phyloP scores from a whole-genome alignment of 2,888 invertebrate species.

The Hirtodrosophila trivittata region DNA sequence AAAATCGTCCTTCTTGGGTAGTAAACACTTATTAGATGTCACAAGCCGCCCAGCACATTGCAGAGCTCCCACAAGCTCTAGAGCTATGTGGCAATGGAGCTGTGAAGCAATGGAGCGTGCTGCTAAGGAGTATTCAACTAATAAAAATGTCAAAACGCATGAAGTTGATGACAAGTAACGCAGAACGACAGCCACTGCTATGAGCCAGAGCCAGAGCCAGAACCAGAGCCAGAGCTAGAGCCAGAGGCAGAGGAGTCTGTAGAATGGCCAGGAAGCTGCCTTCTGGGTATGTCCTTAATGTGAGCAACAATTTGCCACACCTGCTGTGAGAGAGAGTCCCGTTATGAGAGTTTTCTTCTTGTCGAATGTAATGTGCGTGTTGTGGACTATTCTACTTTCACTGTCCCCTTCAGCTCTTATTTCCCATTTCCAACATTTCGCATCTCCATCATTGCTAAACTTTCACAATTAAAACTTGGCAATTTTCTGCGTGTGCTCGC shows the following conservation, averaged over 20 bases:
- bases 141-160: slow-evolving; percentile 80
- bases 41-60: slow-evolving; percentile 30
- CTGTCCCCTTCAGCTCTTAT: too few species aligned
- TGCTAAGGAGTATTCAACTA: slow-evolving; percentile 78
- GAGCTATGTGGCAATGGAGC: slow-evolving; percentile 1
- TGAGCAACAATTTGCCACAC: slow-evolving; percentile 70
- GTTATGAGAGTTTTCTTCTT: slow-evolving; percentile 1
- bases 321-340: slow-evolving; percentile 57
- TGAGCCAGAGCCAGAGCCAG: slow-evolving; percentile 19
- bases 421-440: not conserved
- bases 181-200: slow-evolving; percentile 49
- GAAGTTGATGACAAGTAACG: slow-evolving; percentile 79
- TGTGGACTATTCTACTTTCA: slow-evolving; percentile 30
- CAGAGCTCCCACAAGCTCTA: not conserved
- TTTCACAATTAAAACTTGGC: slow-evolving; percentile 77
- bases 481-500: slow-evolving; percentile 50
- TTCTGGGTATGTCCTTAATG: slow-evolving; percentile 39
- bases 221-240: slow-evolving; percentile 1
- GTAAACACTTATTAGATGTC: slow-evolving; percentile 77
- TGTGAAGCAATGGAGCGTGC: slow-evolving; percentile 77
- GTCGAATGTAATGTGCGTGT: slow-evolving; percentile 20
- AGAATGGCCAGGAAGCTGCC: slow-evolving; percentile 20
- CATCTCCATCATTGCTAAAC: slow-evolving; percentile 37
- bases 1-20: slow-evolving; percentile 53
- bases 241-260: slow-evolving; percentile 22